Evolutionary conservation across 1,140 invertebrate genomes (phyloP), one percentile per base, ranked within the genome.

Genomic region (Ceratoteleas bidentatus): DNA sequence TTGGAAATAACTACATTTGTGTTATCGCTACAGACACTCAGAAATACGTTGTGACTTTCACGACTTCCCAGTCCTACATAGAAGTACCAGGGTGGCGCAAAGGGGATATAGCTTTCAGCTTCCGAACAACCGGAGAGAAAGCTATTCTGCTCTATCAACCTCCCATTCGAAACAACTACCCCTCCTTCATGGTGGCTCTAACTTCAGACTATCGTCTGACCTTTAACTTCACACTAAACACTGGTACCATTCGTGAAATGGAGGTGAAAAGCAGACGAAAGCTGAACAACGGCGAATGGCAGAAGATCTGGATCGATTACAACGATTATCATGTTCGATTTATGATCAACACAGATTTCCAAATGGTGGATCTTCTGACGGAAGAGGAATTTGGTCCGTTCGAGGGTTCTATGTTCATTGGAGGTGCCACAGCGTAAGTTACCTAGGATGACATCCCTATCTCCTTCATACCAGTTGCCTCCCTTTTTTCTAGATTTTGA

Each of bases 301-400:
- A 99, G 87, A 97, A 98, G 91, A 96, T 98, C 78, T 97, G 96
- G 96, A 97, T 97, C 75, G 96, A 97, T 91, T 97, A 97, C 86
- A 98, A 98, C 89, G 94, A 96, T 85, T 96, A 98, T 89, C 97
- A 99, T 88, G 96, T 98, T n/a, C 91, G 97, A 64, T 97, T 98
- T 87, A 97, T 97, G 94, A 95, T 98, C 61, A 98, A 98, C 87
- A 96, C 95, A 34, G 95, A 97, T 84, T 96, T 94, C 82, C 93
- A 96, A 91, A 97, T 97, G 96, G 94, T 97, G 3, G 95, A 97
- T 91, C 90, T 98, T 43, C 89, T 95, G 64, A 93, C 95, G 13
- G 96, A 97, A 87, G 96, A 98, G 86, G 95, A 97, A 84, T 97
- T 98, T 87, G 96, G 96, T 6, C 96, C 96, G 0, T 98, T 98